Evolutionary conservation across 1,140 invertebrate genomes (phyloP), one percentile per base, ranked within the genome.

Genomic region (Plutomurus gul): DNA sequence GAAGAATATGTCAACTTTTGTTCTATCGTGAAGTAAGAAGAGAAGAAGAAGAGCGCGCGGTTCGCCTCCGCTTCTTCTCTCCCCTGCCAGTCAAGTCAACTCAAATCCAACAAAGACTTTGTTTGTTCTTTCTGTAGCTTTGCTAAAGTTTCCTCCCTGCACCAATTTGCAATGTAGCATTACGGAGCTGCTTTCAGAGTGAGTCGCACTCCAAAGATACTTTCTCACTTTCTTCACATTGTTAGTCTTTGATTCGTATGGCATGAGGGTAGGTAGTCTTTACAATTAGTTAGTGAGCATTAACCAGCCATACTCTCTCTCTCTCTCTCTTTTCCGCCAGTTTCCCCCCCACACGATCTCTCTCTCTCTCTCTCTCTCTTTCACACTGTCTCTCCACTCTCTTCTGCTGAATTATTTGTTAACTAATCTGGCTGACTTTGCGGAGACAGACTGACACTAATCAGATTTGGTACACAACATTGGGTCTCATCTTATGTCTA

Each of bases 1-100:
- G 56, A 65, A 65, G 56, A 65, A 65, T 65, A 65, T 27, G 56
- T 65, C 56, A 65, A 65, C 27, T 65, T 65, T 65, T 65, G 56
- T 65, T 65, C 56, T 65, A n/a, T 27, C 4, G 11, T 1, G n/a
- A n/a, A 8, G 7, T 13, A 43, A 8, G 39, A 43, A 43, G n/a
- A n/a, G n/a, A 10, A 43, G 39, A 43, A n/a, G 7, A n/a, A 3
- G 39, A 36, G 56, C 7, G 27, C 13, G 56, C 5, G 25, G 10
- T 60, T 60, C 51, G 27, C n/a, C 11, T 30, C 56, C 56, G 22
- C 30, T 36, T 30, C 56, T 60, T 36, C 27, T 10, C 25, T 56
- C 27, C 56, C 8, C 56, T 30, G 4, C 56, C 30, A 65, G 56
- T 65, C 56, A 65, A 65, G 27, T 65, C 47, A 51, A 51, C 47